These are phyloP conservation scores for Nematostella vectensis DNA, from an alignment of 92 coral and sea anemone species.

Conservation along the genomic window DNA sequence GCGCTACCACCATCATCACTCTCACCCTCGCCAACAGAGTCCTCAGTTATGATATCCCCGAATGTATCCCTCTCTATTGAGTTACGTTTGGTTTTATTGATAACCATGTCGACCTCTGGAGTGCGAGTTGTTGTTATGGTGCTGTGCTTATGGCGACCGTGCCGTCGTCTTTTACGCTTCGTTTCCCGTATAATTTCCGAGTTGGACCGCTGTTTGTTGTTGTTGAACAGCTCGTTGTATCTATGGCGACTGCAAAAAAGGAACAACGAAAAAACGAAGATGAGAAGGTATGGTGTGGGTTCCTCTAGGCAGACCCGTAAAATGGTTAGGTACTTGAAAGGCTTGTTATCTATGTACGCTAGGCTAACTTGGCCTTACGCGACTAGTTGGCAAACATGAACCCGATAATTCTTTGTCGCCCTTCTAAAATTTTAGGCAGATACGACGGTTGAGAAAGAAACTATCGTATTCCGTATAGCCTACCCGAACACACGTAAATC, in stretches of 20 bases:
- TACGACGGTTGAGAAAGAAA: too few species aligned
- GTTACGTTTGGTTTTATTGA: conserved; percentile 4
- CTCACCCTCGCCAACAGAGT: conserved; percentile 11
- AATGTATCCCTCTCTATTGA: conserved; percentile 16
- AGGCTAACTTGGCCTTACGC: too few species aligned
- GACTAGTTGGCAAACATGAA: too few species aligned
- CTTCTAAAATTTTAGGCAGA: too few species aligned
- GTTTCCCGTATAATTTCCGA: conserved; percentile 28
- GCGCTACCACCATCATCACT: background rate
- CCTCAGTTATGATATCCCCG: background rate
- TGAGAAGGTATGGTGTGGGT: background rate
- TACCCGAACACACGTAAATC: too few species aligned
- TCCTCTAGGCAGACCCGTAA: too few species aligned
- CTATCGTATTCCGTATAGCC: too few species aligned
- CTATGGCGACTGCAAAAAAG: conserved; percentile 53
- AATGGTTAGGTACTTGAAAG: too few species aligned
- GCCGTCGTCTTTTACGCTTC: conserved; percentile 28
- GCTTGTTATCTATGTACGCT: too few species aligned
- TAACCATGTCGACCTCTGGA: conserved; percentile 2
- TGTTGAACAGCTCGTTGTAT: conserved; percentile 55
- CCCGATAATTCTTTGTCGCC: too few species aligned
- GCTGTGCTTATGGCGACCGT: conserved; percentile 22
- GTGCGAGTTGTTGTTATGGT: conserved; percentile 10
- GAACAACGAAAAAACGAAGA: background rate
- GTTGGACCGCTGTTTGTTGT: conserved; percentile 35